These are phyloP conservation scores for Calliopum simillimum DNA, from an alignment of 2,888 invertebrate genomes.

Conservation along the genomic window DNA sequence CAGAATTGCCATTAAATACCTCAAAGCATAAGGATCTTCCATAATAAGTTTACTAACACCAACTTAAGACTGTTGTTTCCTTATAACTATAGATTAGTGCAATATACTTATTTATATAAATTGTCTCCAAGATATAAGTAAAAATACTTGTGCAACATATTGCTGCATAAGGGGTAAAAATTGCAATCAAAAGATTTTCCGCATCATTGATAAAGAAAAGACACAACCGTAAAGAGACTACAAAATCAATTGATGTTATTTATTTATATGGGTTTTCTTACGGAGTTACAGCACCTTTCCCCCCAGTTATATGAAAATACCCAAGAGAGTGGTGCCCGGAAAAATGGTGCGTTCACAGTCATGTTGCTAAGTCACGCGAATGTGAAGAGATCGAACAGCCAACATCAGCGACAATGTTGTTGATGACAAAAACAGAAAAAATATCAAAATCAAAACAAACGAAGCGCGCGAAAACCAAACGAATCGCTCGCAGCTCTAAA, in stretches of 20 bases:
- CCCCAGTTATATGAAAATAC: too few species aligned
- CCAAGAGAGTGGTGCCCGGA: too few species aligned
- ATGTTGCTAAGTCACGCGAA: conserved; percentile 23
- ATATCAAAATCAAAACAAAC: conserved; percentile 22
- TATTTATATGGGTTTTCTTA: too few species aligned
- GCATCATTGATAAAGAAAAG: conserved; percentile 26
- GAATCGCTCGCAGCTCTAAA: not conserved
- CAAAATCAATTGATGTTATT: too few species aligned
- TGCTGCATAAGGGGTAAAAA: not conserved
- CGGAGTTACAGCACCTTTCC: too few species aligned
- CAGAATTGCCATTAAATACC: too few species aligned
- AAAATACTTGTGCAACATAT: not conserved
- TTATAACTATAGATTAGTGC: too few species aligned
- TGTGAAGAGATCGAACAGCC: not conserved
- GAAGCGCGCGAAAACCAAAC: conserved; percentile 17
- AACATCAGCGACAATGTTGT: not conserved
- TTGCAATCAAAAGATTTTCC: not conserved
- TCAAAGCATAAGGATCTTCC: too few species aligned
- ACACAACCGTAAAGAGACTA: not conserved
- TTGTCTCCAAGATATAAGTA: too few species aligned
- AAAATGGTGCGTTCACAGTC: conserved; percentile 7
- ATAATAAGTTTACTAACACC: too few species aligned
- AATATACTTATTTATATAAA: too few species aligned
- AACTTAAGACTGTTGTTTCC: too few species aligned
- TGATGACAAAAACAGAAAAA: conserved; percentile 22